A percentile compares a stretch with the other conserved stretches of the same genome.
Evolutionary conservation across 1,140 invertebrate genomes (phyloP).

Genomic region (Magallana gigas): DNA sequence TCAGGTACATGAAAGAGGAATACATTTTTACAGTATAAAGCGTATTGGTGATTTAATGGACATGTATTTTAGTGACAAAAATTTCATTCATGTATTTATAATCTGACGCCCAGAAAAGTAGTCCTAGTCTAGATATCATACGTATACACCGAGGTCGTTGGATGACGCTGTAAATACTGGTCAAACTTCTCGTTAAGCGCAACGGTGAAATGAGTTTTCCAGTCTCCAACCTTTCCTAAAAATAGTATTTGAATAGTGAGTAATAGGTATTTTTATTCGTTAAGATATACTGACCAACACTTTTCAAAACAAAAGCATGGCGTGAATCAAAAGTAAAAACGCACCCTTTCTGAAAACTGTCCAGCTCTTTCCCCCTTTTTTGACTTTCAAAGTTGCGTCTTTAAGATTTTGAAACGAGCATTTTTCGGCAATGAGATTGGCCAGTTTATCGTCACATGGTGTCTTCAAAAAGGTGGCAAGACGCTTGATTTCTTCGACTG

Average conservation of each 20-base stretch:
- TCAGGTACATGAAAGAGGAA: too few relatives aligned
- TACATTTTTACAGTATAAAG: too few relatives aligned
- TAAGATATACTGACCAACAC: too few relatives aligned
- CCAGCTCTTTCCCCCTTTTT: not conserved
- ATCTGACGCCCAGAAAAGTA: too few relatives aligned
- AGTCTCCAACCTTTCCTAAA: slow-evolving; percentile 21
- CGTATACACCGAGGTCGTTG: not conserved
- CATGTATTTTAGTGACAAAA: too few relatives aligned
- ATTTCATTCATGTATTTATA: too few relatives aligned
- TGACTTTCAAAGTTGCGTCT: slow-evolving; percentile 15
- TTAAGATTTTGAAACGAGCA: slow-evolving; percentile 49
- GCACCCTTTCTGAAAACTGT: slow-evolving; percentile 18
- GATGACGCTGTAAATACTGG: not conserved
- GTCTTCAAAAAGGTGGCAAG: slow-evolving; percentile 39
- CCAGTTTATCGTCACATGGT: slow-evolving; percentile 20
- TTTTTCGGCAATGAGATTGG: slow-evolving; percentile 45
- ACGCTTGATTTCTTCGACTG: slow-evolving; percentile 32
- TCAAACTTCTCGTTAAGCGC: slow-evolving; percentile 30
- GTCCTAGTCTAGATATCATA: not conserved
- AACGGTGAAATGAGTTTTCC: slow-evolving; percentile 24
- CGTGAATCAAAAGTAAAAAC: not conserved
- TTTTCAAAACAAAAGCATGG: too few relatives aligned
- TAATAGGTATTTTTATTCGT: too few relatives aligned
- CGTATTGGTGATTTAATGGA: too few relatives aligned
- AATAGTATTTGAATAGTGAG: too few relatives aligned